These are phyloP conservation scores for Labeo catla DNA, from an alignment of 2,113 vertebrate species.

Conservation along the genomic window DNA sequence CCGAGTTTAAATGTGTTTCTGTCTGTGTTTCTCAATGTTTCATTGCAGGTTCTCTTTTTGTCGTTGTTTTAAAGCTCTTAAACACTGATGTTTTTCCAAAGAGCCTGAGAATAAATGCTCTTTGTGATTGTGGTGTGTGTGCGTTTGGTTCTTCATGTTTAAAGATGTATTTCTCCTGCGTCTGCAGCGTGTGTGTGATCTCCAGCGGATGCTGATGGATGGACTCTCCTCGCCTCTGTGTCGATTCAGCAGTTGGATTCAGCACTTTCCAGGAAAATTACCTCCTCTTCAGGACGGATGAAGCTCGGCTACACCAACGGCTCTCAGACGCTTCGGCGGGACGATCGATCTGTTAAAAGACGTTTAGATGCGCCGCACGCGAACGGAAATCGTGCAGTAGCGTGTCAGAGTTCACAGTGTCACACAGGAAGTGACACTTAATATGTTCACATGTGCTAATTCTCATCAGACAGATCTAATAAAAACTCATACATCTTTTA, in stretches of 20 bases:
- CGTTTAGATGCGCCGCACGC: neutral
- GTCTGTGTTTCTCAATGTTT: neutral
- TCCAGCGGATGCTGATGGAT: slow-evolving; percentile 22
- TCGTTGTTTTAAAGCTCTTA: neutral
- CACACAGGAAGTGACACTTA: neutral
- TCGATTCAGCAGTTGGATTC: slow-evolving; percentile 46
- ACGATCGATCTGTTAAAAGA: neutral
- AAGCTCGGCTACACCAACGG: neutral
- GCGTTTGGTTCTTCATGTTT: neutral
- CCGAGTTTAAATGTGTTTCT: neutral
- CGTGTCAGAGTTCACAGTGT: neutral
- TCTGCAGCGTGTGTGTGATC: neutral
- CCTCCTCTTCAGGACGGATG: slow-evolving; percentile 14
- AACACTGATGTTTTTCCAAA: neutral
- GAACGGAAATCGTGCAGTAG: neutral
- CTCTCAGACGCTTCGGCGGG: neutral
- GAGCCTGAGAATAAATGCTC: neutral
- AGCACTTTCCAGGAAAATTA: slow-evolving; percentile 32
- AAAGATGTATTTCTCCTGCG: neutral
- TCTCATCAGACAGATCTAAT: neutral
- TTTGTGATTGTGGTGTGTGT: neutral
- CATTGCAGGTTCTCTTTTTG: neutral
- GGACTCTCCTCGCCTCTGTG: neutral
- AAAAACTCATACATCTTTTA: neutral
- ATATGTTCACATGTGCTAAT: neutral